A percentile compares a stretch with the other conserved stretches of the same genome.
Conservation (phyloP, 2,888 invertebrate genomes). For the Linhomoeus sp. region DNA sequence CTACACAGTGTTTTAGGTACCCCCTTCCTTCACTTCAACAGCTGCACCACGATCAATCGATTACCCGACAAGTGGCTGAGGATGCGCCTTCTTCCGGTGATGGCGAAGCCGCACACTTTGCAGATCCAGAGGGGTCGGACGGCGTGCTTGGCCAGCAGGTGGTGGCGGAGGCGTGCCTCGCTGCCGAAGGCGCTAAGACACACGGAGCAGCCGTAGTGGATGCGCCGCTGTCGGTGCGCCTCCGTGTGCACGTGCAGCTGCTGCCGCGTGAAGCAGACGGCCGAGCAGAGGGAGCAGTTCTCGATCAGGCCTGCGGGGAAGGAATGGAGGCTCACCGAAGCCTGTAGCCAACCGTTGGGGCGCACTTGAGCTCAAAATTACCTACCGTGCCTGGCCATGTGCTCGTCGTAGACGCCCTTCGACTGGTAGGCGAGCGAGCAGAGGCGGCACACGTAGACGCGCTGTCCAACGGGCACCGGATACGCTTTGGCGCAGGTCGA, state of each 20-base stretch:
- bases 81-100: not conserved
- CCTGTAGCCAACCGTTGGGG: no score
- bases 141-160: not conserved
- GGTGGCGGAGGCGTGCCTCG: slow-evolving; percentile 1
- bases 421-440: slow-evolving; percentile 6
- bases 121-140: slow-evolving; percentile 2
- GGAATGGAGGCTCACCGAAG: no score
- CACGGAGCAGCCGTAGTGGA: slow-evolving; percentile 2
- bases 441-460: not conserved
- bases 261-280: slow-evolving; percentile 3
- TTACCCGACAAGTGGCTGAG: not conserved
- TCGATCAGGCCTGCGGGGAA: not conserved
- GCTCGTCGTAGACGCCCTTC: not conserved
- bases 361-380: no score
- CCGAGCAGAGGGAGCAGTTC: slow-evolving; percentile 1
- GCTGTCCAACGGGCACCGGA: no score
- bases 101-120: slow-evolving; percentile 2
- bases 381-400: not conserved
- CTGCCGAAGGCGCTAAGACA: slow-evolving; percentile 1
- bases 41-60: no score
- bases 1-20: no score
- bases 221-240: not conserved
- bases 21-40: no score
- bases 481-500: no score
- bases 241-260: not conserved